A percentile compares a stretch with the other conserved stretches of the same genome.
These are phyloP conservation scores for Pollachius pollachius DNA, from an alignment of 2,113 vertebrate species.

Conservation along the genomic window DNA sequence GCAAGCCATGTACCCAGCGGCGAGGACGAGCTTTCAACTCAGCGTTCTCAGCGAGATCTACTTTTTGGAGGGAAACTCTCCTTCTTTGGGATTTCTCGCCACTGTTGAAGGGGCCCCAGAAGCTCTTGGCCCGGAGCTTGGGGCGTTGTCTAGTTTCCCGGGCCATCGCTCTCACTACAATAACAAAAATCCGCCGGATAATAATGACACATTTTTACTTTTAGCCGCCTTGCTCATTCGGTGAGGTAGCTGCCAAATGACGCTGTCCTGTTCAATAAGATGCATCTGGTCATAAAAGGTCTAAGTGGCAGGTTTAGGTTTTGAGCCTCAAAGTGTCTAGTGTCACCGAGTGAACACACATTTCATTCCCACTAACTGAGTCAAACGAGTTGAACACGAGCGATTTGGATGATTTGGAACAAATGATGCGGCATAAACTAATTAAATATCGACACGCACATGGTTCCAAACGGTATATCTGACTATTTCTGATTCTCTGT, in stretches of 20 bases:
- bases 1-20: constrained; percentile 34
- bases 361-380: too few relatives aligned
- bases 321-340: too few relatives aligned
- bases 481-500: too few relatives aligned
- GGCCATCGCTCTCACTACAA: constrained; percentile 38
- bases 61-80: constrained; percentile 34
- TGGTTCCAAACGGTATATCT: too few relatives aligned
- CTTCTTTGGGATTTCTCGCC: constrained; percentile 33
- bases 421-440: too few relatives aligned
- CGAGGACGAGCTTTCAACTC: constrained; percentile 35
- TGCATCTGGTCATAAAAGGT: constrained; percentile 13
- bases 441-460: too few relatives aligned
- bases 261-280: constrained; percentile 25
- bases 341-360: too few relatives aligned
- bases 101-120: constrained; percentile 35
- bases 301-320: too few relatives aligned
- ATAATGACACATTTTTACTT: constrained; percentile 59
- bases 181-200: constrained; percentile 39
- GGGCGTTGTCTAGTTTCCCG: constrained; percentile 63
- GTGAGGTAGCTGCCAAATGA: constrained; percentile 37
- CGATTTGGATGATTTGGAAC: too few relatives aligned
- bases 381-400: too few relatives aligned
- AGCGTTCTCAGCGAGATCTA: constrained; percentile 25
- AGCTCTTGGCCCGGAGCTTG: constrained; percentile 43
- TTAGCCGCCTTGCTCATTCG: constrained; percentile 42